Percentiles rank a stretch among this genome's conserved stretches.
phyloP scores from a whole-genome alignment of 1,140 invertebrate species.

The Parapsyche elsis region DNA sequence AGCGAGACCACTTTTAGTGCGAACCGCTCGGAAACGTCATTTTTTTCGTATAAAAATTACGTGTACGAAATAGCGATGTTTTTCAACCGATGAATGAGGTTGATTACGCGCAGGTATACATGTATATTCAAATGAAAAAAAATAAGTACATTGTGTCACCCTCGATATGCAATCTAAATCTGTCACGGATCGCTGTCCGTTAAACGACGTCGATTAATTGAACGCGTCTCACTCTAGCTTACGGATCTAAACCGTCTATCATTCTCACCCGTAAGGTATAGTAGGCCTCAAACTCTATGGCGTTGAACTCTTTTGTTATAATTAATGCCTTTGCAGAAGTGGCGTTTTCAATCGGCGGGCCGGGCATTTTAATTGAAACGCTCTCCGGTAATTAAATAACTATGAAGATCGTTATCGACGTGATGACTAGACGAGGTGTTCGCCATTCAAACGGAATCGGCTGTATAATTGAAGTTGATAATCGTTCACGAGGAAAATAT shows the following conservation, averaged over 20 bases:
- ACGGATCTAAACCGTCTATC: too few species aligned
- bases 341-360: slow-evolving; percentile 11
- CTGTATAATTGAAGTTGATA: slow-evolving; percentile 10
- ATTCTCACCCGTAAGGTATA: not conserved
- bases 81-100: too few species aligned
- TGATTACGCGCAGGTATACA: too few species aligned
- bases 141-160: not conserved
- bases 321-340: slow-evolving; percentile 38
- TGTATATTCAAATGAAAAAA: not conserved
- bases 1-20: not conserved
- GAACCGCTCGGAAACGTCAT: not conserved
- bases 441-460: too few species aligned
- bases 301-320: slow-evolving; percentile 17
- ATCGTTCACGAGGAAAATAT: not conserved
- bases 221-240: not conserved
- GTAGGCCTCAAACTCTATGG: not conserved
- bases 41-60: too few species aligned
- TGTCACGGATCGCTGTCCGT: slow-evolving; percentile 16
- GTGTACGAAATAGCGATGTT: too few species aligned
- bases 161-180: slow-evolving; percentile 45
- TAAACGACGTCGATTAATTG: not conserved
- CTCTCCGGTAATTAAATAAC: slow-evolving; percentile 21
- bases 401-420: slow-evolving; percentile 28
- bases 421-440: not conserved
- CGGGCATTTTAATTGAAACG: slow-evolving; percentile 28